Evolutionary conservation across 2,113 vertebrate species (phyloP).

Genomic region (Sorex araneus): DNA sequence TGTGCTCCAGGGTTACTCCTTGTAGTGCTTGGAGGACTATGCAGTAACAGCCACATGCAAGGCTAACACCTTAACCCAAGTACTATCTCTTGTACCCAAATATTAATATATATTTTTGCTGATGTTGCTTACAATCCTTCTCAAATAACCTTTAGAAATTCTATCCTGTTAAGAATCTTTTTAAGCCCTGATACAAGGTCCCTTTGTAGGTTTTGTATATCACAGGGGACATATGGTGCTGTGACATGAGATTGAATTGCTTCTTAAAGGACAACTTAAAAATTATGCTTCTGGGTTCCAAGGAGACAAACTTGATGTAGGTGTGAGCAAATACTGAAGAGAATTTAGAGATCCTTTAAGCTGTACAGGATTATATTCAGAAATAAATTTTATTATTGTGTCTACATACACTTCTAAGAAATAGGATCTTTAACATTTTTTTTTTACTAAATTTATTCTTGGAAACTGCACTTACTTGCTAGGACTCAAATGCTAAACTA

Average conservation of each 20-base stretch:
- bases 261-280: background rate
- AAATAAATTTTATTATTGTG: background rate
- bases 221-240: background rate
- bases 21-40: too few relatives aligned
- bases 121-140: background rate
- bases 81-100: too few relatives aligned
- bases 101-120: background rate
- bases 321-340: background rate
- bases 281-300: background rate
- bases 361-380: background rate
- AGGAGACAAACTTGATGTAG: background rate
- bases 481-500: slow-evolving; percentile 9
- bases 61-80: too few relatives aligned
- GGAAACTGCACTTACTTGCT: slow-evolving; percentile 36
- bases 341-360: background rate
- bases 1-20: too few relatives aligned
- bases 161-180: background rate
- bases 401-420: background rate
- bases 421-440: background rate
- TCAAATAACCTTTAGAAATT: background rate
- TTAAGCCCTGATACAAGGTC: background rate
- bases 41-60: too few relatives aligned
- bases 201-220: background rate
- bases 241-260: slow-evolving; percentile 8
- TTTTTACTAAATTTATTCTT: slow-evolving; percentile 47